These are phyloP conservation scores for Adelphocoris suturalis DNA, from an alignment of 2,888 invertebrate genomes.

Conservation along the genomic window DNA sequence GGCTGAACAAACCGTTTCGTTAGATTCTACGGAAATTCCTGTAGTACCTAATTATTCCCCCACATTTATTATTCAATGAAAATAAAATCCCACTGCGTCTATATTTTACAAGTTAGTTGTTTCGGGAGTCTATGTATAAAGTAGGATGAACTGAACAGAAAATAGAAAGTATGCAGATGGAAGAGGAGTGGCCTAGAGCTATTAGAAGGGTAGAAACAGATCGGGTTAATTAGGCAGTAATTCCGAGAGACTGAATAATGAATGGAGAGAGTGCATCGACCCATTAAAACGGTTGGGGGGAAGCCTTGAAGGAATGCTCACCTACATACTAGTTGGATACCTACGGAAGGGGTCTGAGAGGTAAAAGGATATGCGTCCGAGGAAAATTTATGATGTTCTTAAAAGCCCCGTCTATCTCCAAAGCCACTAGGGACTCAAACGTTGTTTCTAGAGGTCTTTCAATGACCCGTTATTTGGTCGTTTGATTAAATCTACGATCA, in stretches of 20 bases:
- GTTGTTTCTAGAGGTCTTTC: background rate
- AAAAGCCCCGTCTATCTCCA: slow-evolving; percentile 33
- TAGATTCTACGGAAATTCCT: too few species aligned
- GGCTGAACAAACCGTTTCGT: too few species aligned
- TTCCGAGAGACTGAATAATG: slow-evolving; percentile 62
- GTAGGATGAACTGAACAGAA: background rate
- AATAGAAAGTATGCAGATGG: too few species aligned
- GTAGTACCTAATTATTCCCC: background rate
- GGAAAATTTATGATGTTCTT: slow-evolving; percentile 50
- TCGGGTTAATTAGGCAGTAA: slow-evolving; percentile 64
- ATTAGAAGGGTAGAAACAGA: slow-evolving; percentile 60
- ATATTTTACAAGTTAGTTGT: slow-evolving; percentile 20
- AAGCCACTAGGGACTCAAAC: background rate
- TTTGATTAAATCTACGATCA: background rate
- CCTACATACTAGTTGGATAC: slow-evolving; percentile 30
- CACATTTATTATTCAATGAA: background rate
- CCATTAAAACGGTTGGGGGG: slow-evolving; percentile 49
- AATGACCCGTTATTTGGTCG: slow-evolving; percentile 27
- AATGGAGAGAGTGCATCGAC: slow-evolving; percentile 49
- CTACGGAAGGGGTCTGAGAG: slow-evolving; percentile 19
- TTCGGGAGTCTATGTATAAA: background rate
- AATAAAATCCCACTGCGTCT: background rate
- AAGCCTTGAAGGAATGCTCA: slow-evolving; percentile 24
- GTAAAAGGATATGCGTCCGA: slow-evolving; percentile 12
- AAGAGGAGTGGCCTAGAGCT: background rate